Evolutionary conservation across 2,797 vertebrate genomes (phyloP), one percentile per base, ranked within the genome.

Genomic region (Sus cebifrons): DNA sequence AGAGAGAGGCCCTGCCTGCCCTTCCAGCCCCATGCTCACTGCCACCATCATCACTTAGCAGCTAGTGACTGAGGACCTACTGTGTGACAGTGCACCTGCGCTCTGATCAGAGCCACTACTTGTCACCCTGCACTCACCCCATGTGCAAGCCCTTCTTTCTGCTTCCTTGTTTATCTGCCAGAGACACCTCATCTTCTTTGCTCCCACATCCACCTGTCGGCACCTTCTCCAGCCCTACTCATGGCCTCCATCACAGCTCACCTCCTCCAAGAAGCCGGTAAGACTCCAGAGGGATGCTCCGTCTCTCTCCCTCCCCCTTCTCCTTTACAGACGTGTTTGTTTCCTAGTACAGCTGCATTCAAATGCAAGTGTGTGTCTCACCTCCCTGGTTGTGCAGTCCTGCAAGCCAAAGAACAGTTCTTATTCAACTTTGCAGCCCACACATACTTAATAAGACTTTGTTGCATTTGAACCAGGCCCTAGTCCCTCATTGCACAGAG

Each of bases 381-480:
- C 32, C n/a, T 62, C 49, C 40, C 32, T 79, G 16, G n/a, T 17
- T 40, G 20, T 77, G 32, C 14, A 54, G 21, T 65, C 44, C 23
- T 83, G 49, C 64, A 54, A 58, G 13, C 56, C 74, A 73, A 67
- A 78, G 36, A 70, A 27, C 32, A 77, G 58, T 29, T 78, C 56
- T 95, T 36, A 36, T 0, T 40, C 54, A 96, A 70, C 23, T 10
- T 32, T 36, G 12, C 58, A 32, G 75, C 27, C n/a, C 68, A 54
- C 25, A 56, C 18, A 56, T 56, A 40, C 6, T 77, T 71, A 52
- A 14, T 36, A 60, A 70, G 29, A 54, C 11, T 65, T 36, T 32
- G 5, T 58, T 81, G 75, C 68, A 56, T 84, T 93, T 95, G 78
- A 95, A 49, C 23, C 20, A 17, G 71, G 49, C 74, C 71, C 65